phyloP scores from a whole-genome alignment of 2,113 vertebrate genomes.

The Dicaeum eximium region DNA sequence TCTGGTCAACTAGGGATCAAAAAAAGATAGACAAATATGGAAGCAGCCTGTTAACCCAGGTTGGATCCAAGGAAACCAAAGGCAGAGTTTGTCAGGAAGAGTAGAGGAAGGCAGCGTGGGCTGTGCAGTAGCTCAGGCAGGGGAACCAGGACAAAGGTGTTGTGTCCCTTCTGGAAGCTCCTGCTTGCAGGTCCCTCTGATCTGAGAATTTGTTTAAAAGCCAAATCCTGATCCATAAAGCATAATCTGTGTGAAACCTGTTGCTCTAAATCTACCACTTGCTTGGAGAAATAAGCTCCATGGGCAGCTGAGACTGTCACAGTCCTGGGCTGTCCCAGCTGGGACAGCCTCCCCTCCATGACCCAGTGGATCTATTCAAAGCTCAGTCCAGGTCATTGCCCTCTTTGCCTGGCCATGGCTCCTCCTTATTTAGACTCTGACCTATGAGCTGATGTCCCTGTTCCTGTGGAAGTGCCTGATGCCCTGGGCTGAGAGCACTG shows the following conservation, averaged over 20 bases:
- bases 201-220: not conserved
- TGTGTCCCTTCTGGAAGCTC: not conserved
- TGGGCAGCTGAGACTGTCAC: not conserved
- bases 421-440: not conserved
- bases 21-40: not conserved
- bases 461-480: not conserved
- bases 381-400: accelerated
- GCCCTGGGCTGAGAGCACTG: not conserved
- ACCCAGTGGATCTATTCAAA: not conserved
- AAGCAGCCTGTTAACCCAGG: not conserved
- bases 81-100: not conserved
- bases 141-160: not conserved
- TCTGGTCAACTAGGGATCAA: not conserved
- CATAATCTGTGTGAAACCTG: not conserved
- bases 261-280: not conserved
- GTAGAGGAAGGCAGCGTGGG: accelerated
- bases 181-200: not conserved
- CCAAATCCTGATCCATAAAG: not conserved
- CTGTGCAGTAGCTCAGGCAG: not conserved
- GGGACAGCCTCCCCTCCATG: not conserved
- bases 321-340: not conserved
- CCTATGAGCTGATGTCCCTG: not conserved
- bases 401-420: not conserved
- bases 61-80: not conserved
- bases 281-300: not conserved